phyloP scores from a whole-genome alignment of 1,140 invertebrate species.

The Drosophila elegans region DNA sequence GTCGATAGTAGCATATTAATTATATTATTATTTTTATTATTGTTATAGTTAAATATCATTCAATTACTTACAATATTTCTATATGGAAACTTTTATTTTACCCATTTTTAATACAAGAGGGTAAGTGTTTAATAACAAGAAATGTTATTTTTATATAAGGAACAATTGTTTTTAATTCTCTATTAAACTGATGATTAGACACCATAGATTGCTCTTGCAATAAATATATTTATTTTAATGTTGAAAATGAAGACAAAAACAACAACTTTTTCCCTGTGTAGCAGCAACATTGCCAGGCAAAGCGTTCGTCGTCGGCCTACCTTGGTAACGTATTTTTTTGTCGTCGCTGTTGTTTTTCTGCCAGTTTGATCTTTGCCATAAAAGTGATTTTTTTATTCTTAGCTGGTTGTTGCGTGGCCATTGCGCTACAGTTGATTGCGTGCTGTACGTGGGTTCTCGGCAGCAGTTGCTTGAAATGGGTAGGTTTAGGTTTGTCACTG shows the following conservation, averaged over 20 bases:
- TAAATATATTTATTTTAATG: no score
- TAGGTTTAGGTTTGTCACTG: slow-evolving; percentile 2
- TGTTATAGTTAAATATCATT: no score
- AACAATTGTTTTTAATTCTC: no score
- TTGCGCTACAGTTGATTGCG: slow-evolving; percentile 75
- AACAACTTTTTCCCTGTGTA: slow-evolving; percentile 8
- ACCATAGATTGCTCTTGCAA: no score
- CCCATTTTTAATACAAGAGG: no score
- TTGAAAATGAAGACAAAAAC: neutral
- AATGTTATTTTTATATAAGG: no score
- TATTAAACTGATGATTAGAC: no score
- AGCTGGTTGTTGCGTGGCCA: slow-evolving; percentile 70
- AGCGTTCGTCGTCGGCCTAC: slow-evolving; percentile 49
- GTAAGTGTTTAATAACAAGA: no score
- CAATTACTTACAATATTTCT: no score
- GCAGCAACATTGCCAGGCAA: slow-evolving; percentile 19
- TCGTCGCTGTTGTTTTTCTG: slow-evolving; percentile 60
- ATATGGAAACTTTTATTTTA: no score
- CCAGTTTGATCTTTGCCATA: slow-evolving; percentile 81
- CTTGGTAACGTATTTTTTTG: slow-evolving; percentile 76
- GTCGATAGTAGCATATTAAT: no score
- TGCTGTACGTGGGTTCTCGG: slow-evolving; percentile 66
- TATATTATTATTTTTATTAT: no score
- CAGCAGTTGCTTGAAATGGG: slow-evolving; percentile 40
- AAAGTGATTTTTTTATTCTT: slow-evolving; percentile 77